A percentile compares a stretch with the other conserved stretches of the same genome.
These are phyloP conservation scores for Esox niger DNA, from an alignment of 2,113 vertebrate genomes.

Conservation along the genomic window DNA sequence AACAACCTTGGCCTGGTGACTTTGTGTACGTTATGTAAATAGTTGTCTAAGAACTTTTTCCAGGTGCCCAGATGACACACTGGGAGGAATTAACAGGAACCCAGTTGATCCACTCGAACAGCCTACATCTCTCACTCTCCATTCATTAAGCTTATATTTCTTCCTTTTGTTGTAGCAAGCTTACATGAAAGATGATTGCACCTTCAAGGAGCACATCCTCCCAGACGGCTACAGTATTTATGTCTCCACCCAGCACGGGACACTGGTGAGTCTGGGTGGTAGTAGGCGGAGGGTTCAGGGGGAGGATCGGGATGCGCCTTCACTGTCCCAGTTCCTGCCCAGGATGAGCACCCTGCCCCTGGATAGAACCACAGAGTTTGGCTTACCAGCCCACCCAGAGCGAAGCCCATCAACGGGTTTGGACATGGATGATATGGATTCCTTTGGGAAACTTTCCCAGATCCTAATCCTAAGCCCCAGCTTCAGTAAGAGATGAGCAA, in stretches of 20 bases:
- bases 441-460: conserved; percentile 79
- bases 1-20: conserved; percentile 70
- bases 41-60: conserved; percentile 56
- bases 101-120: too few species aligned
- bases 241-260: conserved; percentile 73
- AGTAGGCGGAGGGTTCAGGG: conserved; percentile 75
- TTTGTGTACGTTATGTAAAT: conserved; percentile 57
- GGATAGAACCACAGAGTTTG: conserved; percentile 32
- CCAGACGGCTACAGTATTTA: conserved; percentile 87
- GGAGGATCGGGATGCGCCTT: conserved; percentile 66
- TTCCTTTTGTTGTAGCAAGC: conserved; percentile 58
- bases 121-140: background rate
- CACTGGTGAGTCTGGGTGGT: conserved; percentile 78
- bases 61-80: conserved; percentile 20
- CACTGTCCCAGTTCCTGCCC: conserved; percentile 86
- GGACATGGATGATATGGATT: conserved; percentile 79
- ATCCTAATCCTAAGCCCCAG: conserved; percentile 82
- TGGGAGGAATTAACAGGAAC: too few species aligned
- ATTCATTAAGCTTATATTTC: background rate
- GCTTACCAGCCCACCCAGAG: conserved; percentile 31
- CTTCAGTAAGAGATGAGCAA: conserved; percentile 81
- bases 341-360: conserved; percentile 72
- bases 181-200: conserved; percentile 83
- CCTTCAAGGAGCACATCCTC: conserved; percentile 85
- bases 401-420: conserved; percentile 17